A percentile compares a stretch with the other conserved stretches of the same genome.
These are phyloP conservation scores for Isoperla grammatica DNA, from an alignment of 2,888 invertebrate genomes.

Conservation along the genomic window DNA sequence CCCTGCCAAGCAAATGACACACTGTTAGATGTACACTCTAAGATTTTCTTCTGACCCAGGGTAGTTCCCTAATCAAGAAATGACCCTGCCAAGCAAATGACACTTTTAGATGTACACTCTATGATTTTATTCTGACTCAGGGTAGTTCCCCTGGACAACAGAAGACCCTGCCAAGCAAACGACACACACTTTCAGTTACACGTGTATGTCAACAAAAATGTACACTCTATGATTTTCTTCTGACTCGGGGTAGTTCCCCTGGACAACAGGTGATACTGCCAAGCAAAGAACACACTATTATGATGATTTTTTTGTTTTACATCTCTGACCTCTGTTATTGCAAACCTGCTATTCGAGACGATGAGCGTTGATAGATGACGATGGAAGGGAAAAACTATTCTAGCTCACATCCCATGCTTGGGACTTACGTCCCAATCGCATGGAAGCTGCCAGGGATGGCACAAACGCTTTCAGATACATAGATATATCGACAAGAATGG, in stretches of 20 bases:
- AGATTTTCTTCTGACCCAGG: too few species aligned
- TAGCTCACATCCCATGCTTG: too few species aligned
- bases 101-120: neutral
- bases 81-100: conserved; percentile 23
- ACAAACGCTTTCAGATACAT: neutral
- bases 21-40: neutral
- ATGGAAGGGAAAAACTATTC: too few species aligned
- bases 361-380: too few species aligned
- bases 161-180: conserved; percentile 23
- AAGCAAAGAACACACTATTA: conserved; percentile 3
- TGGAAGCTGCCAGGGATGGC: conserved; percentile 21
- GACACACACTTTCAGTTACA: neutral
- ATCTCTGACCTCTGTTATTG: too few species aligned
- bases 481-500: neutral
- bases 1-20: conserved; percentile 21
- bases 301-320: too few species aligned
- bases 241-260: conserved; percentile 27
- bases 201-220: neutral
- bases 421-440: too few species aligned
- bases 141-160: conserved; percentile 28
- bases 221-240: too few species aligned
- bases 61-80: conserved; percentile 27
- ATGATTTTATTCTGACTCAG: too few species aligned
- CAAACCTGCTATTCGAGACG: too few species aligned
- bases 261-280: conserved; percentile 26